Conservation (phyloP, 2,797 vertebrate species). For the Antennarius maculatus region DNA sequence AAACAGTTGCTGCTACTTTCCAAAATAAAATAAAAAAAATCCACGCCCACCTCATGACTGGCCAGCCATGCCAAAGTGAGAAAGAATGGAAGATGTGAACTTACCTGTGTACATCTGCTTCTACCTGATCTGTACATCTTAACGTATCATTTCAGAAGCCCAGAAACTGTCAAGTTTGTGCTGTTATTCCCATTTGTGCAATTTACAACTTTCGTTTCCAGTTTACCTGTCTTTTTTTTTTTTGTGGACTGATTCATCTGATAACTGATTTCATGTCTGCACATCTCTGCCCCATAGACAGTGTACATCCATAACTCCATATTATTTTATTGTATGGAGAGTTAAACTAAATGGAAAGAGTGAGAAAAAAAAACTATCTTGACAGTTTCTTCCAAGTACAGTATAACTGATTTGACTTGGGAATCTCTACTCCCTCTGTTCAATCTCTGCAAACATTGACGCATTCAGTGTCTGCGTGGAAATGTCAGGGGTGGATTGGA, state of each 20-base stretch:
- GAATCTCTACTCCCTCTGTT: constrained; percentile 19
- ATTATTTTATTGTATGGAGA: constrained; percentile 8
- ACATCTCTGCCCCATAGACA: no score
- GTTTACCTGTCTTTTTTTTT: no score
- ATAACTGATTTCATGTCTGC: no score
- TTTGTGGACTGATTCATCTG: no score
- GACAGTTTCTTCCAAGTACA: constrained; percentile 17
- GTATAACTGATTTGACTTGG: constrained; percentile 16
- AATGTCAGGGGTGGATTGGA: constrained; percentile 12
- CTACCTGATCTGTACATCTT: not conserved
- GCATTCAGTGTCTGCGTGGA: constrained; percentile 20
- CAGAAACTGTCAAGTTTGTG: not conserved
- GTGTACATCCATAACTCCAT: not conserved
- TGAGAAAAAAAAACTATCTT: constrained; percentile 4
- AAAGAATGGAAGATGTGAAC: no score
- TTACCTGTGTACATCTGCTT: not conserved
- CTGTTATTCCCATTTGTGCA: not conserved
- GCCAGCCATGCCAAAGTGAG: not conserved
- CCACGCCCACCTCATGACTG: not conserved
- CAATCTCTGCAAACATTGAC: constrained; percentile 14
- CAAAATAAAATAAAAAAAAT: not conserved
- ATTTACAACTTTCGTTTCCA: not conserved
- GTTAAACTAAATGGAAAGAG: constrained; percentile 26
- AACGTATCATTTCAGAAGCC: not conserved
- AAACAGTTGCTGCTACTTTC: not conserved